Evolutionary conservation across 2,888 invertebrate genomes (phyloP).

Genomic region (Octodonta nipae): DNA sequence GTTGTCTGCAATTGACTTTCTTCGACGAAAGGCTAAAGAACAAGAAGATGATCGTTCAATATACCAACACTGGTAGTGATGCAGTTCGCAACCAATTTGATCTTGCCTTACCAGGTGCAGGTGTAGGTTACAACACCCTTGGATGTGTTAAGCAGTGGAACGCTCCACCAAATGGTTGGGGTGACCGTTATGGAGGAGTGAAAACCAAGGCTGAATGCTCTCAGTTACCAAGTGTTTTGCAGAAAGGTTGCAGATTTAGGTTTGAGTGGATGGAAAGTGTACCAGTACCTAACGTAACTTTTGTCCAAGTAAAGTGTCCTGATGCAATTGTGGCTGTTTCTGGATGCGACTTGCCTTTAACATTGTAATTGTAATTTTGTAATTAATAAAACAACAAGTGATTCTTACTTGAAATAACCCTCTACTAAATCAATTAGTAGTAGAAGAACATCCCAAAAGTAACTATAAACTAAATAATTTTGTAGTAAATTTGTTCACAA

Average conservation of each 20-base stretch:
- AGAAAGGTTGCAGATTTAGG: conserved; percentile 5
- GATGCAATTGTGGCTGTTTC: background rate
- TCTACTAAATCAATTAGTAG: too few species aligned
- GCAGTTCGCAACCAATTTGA: conserved; percentile 16
- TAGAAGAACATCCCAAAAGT: too few species aligned
- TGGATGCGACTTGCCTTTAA: too few species aligned
- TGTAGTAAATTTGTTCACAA: too few species aligned
- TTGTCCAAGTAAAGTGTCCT: conserved; percentile 15
- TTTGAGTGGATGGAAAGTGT: conserved; percentile 15
- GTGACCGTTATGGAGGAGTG: conserved; percentile 18
- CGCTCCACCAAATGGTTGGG: conserved; percentile 15
- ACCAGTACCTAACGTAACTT: conserved; percentile 12
- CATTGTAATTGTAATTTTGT: too few species aligned
- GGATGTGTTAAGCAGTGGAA: conserved; percentile 16
- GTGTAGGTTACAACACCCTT: conserved; percentile 14
- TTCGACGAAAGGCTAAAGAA: conserved; percentile 9
- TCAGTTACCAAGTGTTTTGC: background rate
- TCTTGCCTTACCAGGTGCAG: conserved; percentile 18
- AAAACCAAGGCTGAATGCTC: conserved; percentile 6
- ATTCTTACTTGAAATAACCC: too few species aligned
- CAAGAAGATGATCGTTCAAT: conserved; percentile 13
- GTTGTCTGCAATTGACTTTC: conserved; percentile 14
- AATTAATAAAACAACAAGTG: too few species aligned
- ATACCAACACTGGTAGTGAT: conserved; percentile 15
- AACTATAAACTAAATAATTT: too few species aligned